phyloP scores from a whole-genome alignment of 2,888 invertebrate species.

The Clepsis dumicolana region DNA sequence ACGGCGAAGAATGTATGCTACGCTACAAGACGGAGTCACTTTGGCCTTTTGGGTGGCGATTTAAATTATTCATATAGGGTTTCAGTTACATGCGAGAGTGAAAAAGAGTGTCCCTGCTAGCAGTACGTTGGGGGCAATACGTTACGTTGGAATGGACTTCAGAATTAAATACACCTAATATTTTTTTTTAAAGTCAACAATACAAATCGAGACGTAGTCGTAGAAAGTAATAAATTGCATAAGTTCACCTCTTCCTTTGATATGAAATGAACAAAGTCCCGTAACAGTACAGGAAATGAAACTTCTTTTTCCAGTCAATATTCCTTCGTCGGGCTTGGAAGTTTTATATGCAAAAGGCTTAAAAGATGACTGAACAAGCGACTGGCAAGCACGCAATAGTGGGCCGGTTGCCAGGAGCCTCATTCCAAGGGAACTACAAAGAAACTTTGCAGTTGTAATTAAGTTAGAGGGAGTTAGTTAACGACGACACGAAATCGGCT shows the following conservation, averaged over 20 bases:
- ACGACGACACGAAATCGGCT: conserved; percentile 6
- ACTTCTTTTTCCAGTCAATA: conserved; percentile 35
- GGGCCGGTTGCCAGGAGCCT: conserved; percentile 31
- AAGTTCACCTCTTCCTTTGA: not conserved
- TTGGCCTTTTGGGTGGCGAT: not conserved
- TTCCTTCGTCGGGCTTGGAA: conserved; percentile 19
- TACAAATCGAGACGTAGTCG: not conserved
- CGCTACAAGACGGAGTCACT: not conserved
- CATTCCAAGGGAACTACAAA: conserved; percentile 30
- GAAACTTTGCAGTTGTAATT: conserved; percentile 32
- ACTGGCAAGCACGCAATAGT: conserved; percentile 41
- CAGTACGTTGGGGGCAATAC: not conserved
- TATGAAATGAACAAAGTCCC: conserved; percentile 23
- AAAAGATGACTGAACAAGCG: conserved; percentile 40
- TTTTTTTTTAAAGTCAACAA: not conserved
- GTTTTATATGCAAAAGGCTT: conserved; percentile 41
- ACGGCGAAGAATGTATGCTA: not conserved
- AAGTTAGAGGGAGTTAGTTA: conserved; percentile 16
- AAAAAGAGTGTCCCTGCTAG: not conserved
- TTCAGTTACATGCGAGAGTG: not conserved
- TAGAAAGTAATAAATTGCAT: not conserved
- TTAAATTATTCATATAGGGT: not conserved
- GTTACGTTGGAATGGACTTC: not conserved
- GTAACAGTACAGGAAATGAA: conserved; percentile 33
- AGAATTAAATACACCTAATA: not conserved